Conservation (phyloP, 2,113 vertebrate genomes). For the Pantherophis guttatus region DNA sequence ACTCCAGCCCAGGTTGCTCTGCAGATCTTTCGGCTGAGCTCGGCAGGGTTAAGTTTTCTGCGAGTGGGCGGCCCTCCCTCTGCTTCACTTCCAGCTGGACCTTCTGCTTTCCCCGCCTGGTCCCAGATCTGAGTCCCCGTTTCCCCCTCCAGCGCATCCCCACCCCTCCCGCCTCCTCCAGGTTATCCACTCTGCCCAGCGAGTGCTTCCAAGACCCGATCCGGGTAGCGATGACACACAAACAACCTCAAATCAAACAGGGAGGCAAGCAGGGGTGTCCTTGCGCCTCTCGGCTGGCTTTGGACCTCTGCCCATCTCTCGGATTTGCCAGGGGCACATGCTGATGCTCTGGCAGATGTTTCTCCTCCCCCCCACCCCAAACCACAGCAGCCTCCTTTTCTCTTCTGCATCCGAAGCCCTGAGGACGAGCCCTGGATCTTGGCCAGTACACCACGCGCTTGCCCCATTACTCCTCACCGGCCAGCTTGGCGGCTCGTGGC, state of each 20-base stretch:
- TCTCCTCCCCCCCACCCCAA: background rate
- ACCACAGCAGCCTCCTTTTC: accelerated
- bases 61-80: background rate
- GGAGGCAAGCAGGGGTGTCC: too few relatives aligned
- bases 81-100: background rate
- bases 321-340: background rate
- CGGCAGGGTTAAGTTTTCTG: background rate
- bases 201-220: background rate
- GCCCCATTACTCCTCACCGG: conserved; percentile 53
- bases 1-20: accelerated
- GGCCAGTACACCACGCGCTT: conserved; percentile 62
- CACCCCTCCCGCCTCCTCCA: too few relatives aligned
- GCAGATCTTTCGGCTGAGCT: background rate
- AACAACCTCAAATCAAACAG: background rate
- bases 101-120: background rate
- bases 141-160: background rate
- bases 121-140: background rate
- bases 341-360: accelerated
- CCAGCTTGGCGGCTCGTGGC: conserved; percentile 6
- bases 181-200: background rate
- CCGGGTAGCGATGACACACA: accelerated
- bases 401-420: background rate
- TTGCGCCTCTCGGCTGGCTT: background rate
- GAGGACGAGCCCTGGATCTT: conserved; percentile 22
- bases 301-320: background rate